phyloP scores from a whole-genome alignment of 2,113 vertebrate species.

The Scophthalmus maximus region DNA sequence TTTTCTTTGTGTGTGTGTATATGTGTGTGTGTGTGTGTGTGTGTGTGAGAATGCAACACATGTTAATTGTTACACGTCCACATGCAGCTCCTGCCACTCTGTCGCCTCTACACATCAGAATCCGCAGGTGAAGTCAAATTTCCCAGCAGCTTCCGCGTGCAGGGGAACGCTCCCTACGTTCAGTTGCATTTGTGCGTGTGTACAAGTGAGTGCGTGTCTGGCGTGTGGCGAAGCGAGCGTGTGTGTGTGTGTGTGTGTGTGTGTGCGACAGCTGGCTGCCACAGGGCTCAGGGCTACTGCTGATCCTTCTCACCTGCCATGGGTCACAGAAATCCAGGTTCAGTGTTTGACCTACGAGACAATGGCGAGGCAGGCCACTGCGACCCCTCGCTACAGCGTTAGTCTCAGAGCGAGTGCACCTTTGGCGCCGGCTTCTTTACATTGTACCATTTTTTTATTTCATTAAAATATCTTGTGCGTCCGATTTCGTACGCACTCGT shows the following conservation, averaged over 20 bases:
- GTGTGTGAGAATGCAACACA: no score
- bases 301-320: constrained; percentile 63
- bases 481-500: no score
- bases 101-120: constrained; percentile 14
- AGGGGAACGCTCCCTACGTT: constrained; percentile 11
- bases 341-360: constrained; percentile 24
- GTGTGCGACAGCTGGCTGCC: constrained; percentile 65
- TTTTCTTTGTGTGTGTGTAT: neutral
- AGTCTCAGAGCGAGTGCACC: neutral
- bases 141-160: constrained; percentile 16
- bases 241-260: no score
- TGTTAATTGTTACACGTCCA: neutral
- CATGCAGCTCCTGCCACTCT: neutral
- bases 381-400: neutral
- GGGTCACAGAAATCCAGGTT: constrained; percentile 48
- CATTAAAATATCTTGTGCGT: no score
- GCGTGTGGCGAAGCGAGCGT: constrained; percentile 38
- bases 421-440: no score
- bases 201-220: neutral
- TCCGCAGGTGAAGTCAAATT: constrained; percentile 28
- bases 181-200: constrained; percentile 16
- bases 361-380: constrained; percentile 3
- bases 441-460: neutral
- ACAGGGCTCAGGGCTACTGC: constrained; percentile 21
- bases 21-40: neutral